Evolutionary conservation across 2,113 vertebrate species (phyloP), one percentile per base, ranked within the genome.

Genomic region (Mesoclemmys tuberculata): DNA sequence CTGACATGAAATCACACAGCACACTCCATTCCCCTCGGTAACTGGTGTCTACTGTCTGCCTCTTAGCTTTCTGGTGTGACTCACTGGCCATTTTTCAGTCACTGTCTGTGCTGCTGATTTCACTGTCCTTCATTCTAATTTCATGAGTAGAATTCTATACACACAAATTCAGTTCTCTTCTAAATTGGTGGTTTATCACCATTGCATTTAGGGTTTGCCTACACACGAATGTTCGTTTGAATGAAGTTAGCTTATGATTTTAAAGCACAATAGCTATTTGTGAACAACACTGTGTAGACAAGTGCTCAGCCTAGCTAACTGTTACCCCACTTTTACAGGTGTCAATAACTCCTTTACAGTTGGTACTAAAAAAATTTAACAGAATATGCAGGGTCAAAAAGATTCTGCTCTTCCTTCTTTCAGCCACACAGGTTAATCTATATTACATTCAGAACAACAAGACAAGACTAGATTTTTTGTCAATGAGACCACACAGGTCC

Each of bases 401-500:
- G 1, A 24, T 64, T 86, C 82, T 55, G 27, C 46, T 74, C 27
- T 29, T 27, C 13, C 13, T 44, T 71, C 52, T 80, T n/a, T 13
- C 82, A 85, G 44, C 35, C 16, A 22, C 8, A 9, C 5, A 26
- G 8, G 29, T 71, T 38, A 68, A 27, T n/a, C 75, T 41, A 41
- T 0, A 0, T 2, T 16, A 58, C 11, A 38, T 79, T 85, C 0
- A 0, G 56, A 10, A 68, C 85, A 82, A 81, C 64, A 52, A 85
- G 68, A 48, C 80, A n/a, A n/a, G 3, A 1, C 4, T 4, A 88
- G 48, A 61, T 74, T 52, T 90, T 38, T 2, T 10, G 41, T 64
- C 31, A 44, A 26, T 44, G 71, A 27, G 10, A 75, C 81, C 78
- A 71, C 35, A 11, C 7, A 79, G 22, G 49, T 4, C 46, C 13